Conservation (phyloP, 2,888 invertebrate genomes). For the Oxycera nigricornis region DNA sequence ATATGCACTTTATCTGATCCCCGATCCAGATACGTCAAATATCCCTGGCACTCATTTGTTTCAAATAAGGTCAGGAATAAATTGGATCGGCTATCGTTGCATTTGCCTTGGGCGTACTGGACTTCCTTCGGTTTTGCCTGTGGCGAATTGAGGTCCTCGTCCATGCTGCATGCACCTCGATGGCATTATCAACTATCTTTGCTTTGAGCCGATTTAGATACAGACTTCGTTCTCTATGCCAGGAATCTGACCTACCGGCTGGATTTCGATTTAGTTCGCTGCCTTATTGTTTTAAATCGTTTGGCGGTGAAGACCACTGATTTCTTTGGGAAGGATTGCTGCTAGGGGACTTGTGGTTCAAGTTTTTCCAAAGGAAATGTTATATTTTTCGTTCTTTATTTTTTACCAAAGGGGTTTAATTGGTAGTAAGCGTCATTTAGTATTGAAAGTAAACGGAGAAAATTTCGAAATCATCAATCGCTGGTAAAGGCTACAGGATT, state of each 20-base stretch:
- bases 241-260: constrained; percentile 28
- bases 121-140: not conserved
- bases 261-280: not conserved
- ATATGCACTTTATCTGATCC: constrained; percentile 34
- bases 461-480: too few relatives aligned
- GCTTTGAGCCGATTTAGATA: not conserved
- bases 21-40: constrained; percentile 42
- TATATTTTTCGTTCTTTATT: too few relatives aligned
- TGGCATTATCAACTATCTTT: constrained; percentile 11
- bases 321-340: too few relatives aligned
- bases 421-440: too few relatives aligned
- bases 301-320: too few relatives aligned
- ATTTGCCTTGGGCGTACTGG: constrained; percentile 13
- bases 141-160: not conserved
- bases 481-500: too few relatives aligned
- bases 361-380: too few relatives aligned
- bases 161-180: not conserved
- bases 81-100: constrained; percentile 51
- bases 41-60: constrained; percentile 51
- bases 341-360: too few relatives aligned
- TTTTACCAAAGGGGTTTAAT: too few relatives aligned
- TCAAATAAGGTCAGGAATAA: constrained; percentile 53
- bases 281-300: not conserved
- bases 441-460: too few relatives aligned
- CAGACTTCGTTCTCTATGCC: constrained; percentile 4